These are phyloP conservation scores for Poecilia latipinna DNA, from an alignment of 2,113 vertebrate species.

Conservation along the genomic window DNA sequence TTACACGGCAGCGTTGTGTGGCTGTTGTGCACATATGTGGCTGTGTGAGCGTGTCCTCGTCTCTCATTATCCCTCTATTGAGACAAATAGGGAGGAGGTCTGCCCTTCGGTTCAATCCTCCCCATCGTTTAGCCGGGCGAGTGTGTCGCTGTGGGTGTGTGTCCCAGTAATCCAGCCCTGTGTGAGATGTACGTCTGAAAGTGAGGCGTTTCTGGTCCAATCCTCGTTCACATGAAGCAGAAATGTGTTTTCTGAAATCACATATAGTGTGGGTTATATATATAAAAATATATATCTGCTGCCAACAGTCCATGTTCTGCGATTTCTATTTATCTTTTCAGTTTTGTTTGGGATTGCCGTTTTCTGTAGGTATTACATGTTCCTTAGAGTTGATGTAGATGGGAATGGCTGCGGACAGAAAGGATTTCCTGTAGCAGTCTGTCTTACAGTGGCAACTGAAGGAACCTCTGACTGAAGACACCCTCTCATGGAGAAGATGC, in stretches of 20 bases:
- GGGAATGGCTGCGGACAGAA: no score
- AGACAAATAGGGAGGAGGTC: slow-evolving; percentile 66
- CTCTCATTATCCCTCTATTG: slow-evolving; percentile 64
- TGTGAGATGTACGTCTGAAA: slow-evolving; percentile 3
- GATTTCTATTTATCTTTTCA: no score
- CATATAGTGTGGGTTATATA: not conserved
- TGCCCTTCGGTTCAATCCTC: slow-evolving; percentile 62
- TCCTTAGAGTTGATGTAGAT: no score
- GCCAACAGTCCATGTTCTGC: not conserved
- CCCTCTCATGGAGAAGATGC: no score
- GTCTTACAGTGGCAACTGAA: no score
- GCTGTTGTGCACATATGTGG: not conserved
- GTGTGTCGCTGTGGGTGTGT: not conserved
- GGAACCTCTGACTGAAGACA: no score
- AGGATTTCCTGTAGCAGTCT: no score
- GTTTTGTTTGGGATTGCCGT: no score
- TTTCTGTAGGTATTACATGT: no score
- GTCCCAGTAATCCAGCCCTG: slow-evolving; percentile 21
- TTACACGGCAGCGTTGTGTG: slow-evolving; percentile 10
- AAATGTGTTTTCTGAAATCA: not conserved
- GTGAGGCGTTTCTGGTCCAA: not conserved
- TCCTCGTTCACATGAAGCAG: not conserved
- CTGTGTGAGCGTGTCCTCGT: slow-evolving; percentile 46
- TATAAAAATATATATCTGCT: no score
- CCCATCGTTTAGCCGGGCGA: slow-evolving; percentile 45